Conservation (phyloP, 2,888 invertebrate species). For the Coenonympha arcania region DNA sequence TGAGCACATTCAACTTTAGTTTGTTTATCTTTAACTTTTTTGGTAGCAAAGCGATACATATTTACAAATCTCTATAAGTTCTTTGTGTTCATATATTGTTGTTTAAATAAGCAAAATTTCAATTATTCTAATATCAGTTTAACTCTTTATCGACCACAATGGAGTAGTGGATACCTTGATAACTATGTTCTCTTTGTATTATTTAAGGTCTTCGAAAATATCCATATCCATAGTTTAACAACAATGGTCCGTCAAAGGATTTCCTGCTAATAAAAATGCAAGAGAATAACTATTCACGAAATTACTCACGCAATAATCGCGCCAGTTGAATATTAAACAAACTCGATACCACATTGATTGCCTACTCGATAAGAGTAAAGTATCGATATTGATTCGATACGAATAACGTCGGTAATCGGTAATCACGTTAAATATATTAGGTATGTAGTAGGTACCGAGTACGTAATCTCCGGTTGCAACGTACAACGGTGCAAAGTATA, state of each 20-base stretch:
- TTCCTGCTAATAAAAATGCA: slow-evolving; percentile 5
- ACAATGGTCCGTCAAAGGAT: slow-evolving; percentile 3
- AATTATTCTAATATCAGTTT: not conserved
- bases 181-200: too few relatives aligned
- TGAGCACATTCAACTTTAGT: too few relatives aligned
- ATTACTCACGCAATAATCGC: slow-evolving; percentile 4
- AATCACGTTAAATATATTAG: too few relatives aligned
- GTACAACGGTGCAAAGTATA: slow-evolving; percentile 3
- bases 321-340: slow-evolving; percentile 14
- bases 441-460: not conserved
- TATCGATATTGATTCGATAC: slow-evolving; percentile 12
- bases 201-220: not conserved
- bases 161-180: too few relatives aligned
- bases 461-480: slow-evolving; percentile 4
- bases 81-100: too few relatives aligned
- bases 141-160: not conserved
- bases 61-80: too few relatives aligned
- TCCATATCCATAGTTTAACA: not conserved
- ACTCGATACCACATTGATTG: not conserved
- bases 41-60: too few relatives aligned
- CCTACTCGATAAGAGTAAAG: not conserved
- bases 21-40: too few relatives aligned
- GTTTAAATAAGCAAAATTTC: too few relatives aligned
- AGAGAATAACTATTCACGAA: not conserved
- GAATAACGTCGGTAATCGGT: slow-evolving; percentile 3